Percentiles rank a stretch among this genome's conserved stretches.
Conservation (phyloP, 2,888 invertebrate genomes). For the Phalera bucephala region DNA sequence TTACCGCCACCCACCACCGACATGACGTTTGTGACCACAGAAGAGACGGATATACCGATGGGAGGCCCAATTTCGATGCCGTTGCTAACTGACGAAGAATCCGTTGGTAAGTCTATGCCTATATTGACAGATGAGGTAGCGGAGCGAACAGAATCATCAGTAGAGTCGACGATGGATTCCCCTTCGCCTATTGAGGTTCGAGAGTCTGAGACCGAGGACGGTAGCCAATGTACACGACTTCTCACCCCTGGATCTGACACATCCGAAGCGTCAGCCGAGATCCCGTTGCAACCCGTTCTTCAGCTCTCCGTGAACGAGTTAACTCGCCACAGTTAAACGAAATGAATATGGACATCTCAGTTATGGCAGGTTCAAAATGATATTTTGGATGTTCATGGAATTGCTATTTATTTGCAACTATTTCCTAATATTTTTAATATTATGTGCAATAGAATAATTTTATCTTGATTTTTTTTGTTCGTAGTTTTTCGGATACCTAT, state of each 20-base stretch:
- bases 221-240: slow-evolving; percentile 53
- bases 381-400: slow-evolving; percentile 24
- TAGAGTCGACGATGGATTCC: slow-evolving; percentile 51
- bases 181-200: slow-evolving; percentile 52
- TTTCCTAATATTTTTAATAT: slow-evolving; percentile 22
- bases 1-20: slow-evolving; percentile 63
- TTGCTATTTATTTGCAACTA: slow-evolving; percentile 33
- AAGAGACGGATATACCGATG: slow-evolving; percentile 53
- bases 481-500: slow-evolving; percentile 20
- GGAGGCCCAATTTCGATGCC: slow-evolving; percentile 83
- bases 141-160: slow-evolving; percentile 51
- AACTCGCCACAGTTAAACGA: slow-evolving; percentile 51
- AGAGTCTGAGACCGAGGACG: slow-evolving; percentile 53
- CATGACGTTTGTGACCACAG: slow-evolving; percentile 52
- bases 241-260: slow-evolving; percentile 65
- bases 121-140: slow-evolving; percentile 65
- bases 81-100: slow-evolving; percentile 78
- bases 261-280: slow-evolving; percentile 66
- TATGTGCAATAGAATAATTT: slow-evolving; percentile 32
- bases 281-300: slow-evolving; percentile 66
- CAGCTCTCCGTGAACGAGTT: slow-evolving; percentile 62
- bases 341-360: neutral
- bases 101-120: slow-evolving; percentile 67
- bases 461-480: slow-evolving; percentile 22
- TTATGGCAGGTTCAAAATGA: slow-evolving; percentile 11